Evolutionary conservation across 1,140 invertebrate species (phyloP).

Genomic region (Microplitis mediator): DNA sequence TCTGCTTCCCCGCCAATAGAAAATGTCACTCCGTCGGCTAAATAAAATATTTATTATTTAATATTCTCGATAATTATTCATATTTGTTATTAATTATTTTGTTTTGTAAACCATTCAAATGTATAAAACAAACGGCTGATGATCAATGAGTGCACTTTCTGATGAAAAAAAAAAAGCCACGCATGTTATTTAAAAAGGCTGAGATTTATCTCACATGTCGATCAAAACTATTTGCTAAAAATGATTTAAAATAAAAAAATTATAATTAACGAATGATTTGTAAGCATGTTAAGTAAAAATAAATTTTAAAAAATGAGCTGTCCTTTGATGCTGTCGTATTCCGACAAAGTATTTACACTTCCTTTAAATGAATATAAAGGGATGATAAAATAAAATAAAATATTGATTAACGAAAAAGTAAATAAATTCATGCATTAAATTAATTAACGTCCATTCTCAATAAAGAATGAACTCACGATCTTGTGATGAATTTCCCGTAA

Average conservation of each 20-base stretch:
- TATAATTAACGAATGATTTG: neutral
- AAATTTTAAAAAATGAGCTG: neutral
- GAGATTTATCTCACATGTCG: neutral
- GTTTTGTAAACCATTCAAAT: no score
- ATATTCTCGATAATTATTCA: no score
- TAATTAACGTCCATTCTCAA: conserved; percentile 50
- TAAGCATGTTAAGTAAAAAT: neutral
- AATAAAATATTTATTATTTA: conserved; percentile 12
- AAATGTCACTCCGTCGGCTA: conserved; percentile 58
- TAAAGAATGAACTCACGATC: conserved; percentile 60
- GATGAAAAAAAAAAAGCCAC: neutral
- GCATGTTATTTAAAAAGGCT: neutral
- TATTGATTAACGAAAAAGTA: neutral
- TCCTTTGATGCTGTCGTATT: no score
- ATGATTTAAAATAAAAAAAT: neutral
- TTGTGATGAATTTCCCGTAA: conserved; percentile 47
- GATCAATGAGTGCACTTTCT: no score
- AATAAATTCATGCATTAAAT: conserved; percentile 5
- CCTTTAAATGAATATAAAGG: neutral
- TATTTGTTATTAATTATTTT: no score
- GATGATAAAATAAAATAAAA: neutral
- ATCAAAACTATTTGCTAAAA: neutral
- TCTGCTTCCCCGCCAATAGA: conserved; percentile 61
- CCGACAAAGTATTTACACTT: no score
- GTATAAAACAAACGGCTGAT: no score